A percentile compares a stretch with the other conserved stretches of the same genome.
Evolutionary conservation across 2,888 invertebrate species (phyloP).

Genomic region (Elysia crispata): DNA sequence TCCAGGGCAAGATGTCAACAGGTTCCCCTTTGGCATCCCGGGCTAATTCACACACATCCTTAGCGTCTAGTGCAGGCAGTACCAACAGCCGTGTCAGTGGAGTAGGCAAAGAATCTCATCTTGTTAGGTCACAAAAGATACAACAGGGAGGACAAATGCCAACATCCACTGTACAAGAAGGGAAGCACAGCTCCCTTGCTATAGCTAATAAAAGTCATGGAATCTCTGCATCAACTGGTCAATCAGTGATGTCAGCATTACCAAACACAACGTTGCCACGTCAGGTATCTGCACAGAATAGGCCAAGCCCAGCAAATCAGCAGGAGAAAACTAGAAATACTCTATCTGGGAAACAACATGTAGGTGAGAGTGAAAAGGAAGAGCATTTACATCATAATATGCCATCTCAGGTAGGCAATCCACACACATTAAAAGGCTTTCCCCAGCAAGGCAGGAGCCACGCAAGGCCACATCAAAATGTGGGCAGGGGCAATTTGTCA

Average conservation of each 20-base stretch:
- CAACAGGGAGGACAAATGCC: conserved; percentile 41
- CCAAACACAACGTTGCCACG: not conserved
- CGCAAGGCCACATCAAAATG: not conserved
- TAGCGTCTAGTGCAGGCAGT: conserved; percentile 32
- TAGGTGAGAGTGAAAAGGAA: not conserved
- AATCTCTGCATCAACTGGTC: not conserved
- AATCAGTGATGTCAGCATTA: not conserved
- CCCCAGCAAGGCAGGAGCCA: not conserved
- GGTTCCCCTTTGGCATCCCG: conserved; percentile 20
- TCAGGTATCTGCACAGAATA: not conserved
- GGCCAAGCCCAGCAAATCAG: not conserved
- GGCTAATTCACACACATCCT: conserved; percentile 29
- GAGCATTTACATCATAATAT: not conserved
- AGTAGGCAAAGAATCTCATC: conserved; percentile 53
- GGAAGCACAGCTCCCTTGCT: too few species aligned
- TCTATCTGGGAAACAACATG: not conserved
- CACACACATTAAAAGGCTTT: not conserved
- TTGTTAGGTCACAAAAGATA: conserved; percentile 21
- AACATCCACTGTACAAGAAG: too few species aligned
- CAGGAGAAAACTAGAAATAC: not conserved
- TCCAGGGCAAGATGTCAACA: conserved; percentile 11
- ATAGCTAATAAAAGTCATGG: not conserved
- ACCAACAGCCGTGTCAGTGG: conserved; percentile 51
- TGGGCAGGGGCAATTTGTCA: too few species aligned
- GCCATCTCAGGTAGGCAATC: not conserved